Evolutionary conservation across 2,888 invertebrate genomes (phyloP), one percentile per base, ranked within the genome.

Genomic region (Drosophila siamana): DNA sequence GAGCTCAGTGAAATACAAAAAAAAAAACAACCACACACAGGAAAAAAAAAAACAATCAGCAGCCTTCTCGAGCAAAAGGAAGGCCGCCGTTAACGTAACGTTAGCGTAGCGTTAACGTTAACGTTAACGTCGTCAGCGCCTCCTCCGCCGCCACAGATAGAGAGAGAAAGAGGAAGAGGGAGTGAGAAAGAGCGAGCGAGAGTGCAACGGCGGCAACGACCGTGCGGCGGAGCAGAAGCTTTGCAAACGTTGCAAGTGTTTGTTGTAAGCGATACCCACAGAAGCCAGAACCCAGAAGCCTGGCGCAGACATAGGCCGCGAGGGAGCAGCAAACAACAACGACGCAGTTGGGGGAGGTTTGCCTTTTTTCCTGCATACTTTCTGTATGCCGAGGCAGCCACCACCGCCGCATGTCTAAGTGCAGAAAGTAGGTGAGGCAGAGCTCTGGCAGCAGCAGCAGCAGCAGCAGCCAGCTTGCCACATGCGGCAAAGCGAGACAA

Each of bases 211-310:
- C 40, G 41, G 52, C 80, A 78, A 69, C 70, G 74, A 79, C 70
- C 66, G 74, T 68, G 82, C 69, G 70, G 76, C 72, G 69, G 74
- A 72, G 69, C 75, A 75, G 71, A 65, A 75, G 78, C 75, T 71
- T 86, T 86, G 87, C 87, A 76, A 82, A 82, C 86, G 81, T 82
- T 82, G 84, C 84, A 84, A 86, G 87, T 84, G 79, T 86, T 86
- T 84, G 84, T 85, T 88, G 85, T 86, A 88, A 85, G 85, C 87
- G 85, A 85, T 85, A 85, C 77, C 81, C 84, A 19, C n/a, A 33
- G 33, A 33, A 33, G n/a, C 33, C 33, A n/a, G n/a, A 9, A 30
- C 11, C 30, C 24, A 73, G 50, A 51, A 43, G 33, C 36, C 56
- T 44, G 43, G 50, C 50, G 24, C 70, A 62, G 87, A 80, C 72